A percentile compares a stretch with the other conserved stretches of the same genome.
Evolutionary conservation across 2,888 invertebrate species (phyloP).

Genomic region (Ormyrus labotus): DNA sequence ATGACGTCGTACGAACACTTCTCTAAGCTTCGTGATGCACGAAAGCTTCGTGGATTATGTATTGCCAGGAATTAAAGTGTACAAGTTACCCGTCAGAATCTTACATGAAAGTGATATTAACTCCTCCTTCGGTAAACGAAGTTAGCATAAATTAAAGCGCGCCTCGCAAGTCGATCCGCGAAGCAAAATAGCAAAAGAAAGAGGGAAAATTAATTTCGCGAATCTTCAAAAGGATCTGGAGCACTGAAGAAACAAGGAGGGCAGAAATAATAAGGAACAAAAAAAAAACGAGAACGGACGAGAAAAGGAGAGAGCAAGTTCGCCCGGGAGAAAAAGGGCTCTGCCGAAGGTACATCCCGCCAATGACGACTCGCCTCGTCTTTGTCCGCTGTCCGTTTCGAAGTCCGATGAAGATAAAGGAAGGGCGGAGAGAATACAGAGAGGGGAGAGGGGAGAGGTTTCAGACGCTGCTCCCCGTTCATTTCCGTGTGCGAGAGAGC

Average conservation of each 20-base stretch:
- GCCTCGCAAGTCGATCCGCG: background rate
- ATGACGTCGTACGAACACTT: too few relatives aligned
- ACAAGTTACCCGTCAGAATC: too few relatives aligned
- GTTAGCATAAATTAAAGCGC: background rate
- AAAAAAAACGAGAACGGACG: conserved; percentile 20
- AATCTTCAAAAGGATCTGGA: background rate
- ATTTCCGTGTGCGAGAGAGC: conserved; percentile 2
- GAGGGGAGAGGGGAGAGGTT: background rate
- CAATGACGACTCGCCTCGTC: conserved; percentile 27
- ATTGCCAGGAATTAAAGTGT: too few relatives aligned
- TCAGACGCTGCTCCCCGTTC: background rate
- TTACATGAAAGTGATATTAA: background rate
- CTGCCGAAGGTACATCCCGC: background rate
- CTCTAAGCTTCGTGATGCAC: too few relatives aligned
- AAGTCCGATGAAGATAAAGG: conserved; percentile 22
- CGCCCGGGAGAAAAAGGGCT: background rate
- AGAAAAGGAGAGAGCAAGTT: background rate
- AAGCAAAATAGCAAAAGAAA: background rate
- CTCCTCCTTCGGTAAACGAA: background rate
- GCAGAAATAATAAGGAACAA: conserved; percentile 2
- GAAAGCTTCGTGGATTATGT: too few relatives aligned
- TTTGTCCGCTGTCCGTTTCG: conserved; percentile 34
- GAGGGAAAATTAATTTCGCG: conserved; percentile 7
- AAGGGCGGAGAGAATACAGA: conserved; percentile 6
- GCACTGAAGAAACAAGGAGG: background rate